Conservation (phyloP, 2,113 vertebrate species). For the Mus pahari region DNA sequence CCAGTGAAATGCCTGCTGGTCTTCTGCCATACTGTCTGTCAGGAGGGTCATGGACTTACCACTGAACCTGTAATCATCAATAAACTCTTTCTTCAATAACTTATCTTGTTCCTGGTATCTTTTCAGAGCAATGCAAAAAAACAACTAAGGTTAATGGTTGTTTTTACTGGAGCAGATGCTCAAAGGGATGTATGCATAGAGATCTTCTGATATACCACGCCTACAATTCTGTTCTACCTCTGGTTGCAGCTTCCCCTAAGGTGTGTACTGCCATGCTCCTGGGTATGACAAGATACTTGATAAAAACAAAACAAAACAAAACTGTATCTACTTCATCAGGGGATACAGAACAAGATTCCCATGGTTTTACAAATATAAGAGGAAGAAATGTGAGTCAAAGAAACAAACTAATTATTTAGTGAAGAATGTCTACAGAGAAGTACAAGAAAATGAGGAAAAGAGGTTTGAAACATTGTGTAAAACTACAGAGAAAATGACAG, state of each 20-base stretch:
- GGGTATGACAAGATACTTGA: conserved; percentile 26
- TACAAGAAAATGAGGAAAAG: neutral
- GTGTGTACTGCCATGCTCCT: conserved; percentile 10
- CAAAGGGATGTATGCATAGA: neutral
- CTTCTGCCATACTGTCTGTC: neutral
- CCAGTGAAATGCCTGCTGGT: neutral
- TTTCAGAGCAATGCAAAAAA: neutral
- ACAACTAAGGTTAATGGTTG: neutral
- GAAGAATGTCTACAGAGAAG: neutral
- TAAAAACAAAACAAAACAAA: no score
- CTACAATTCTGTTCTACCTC: neutral
- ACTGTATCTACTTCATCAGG: conserved; percentile 31
- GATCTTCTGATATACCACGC: neutral
- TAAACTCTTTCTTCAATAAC: neutral
- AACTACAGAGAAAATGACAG: neutral
- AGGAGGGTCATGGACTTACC: neutral
- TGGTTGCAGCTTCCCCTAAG: neutral
- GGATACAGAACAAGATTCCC: neutral
- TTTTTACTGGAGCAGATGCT: conserved; percentile 37
- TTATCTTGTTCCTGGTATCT: neutral
- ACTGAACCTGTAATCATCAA: neutral
- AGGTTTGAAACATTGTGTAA: neutral
- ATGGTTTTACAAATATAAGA: neutral
- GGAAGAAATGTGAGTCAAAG: neutral
- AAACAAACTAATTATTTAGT: neutral